phyloP scores from a whole-genome alignment of 1,140 invertebrate species.

The Propsilocerus akamusi region DNA sequence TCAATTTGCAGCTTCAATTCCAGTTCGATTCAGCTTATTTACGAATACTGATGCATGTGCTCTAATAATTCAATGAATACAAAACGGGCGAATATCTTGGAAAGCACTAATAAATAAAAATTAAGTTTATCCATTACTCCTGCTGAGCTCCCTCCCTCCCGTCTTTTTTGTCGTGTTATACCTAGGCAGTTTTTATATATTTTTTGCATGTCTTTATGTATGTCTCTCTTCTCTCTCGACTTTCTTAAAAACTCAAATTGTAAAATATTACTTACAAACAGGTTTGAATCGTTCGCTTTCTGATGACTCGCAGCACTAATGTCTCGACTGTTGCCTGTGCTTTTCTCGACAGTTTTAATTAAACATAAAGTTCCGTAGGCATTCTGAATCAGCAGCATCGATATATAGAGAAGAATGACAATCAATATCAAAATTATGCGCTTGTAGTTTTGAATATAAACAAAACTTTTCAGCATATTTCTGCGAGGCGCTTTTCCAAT shows the following conservation, averaged over 20 bases:
- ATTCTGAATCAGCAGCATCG: not conserved
- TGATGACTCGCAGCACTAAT: not conserved
- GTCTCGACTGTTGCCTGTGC: not conserved
- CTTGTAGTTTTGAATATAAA: not conserved
- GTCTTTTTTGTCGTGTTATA: not conserved
- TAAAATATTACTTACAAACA: not conserved
- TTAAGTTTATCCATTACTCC: not conserved
- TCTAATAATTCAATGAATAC: too few species aligned
- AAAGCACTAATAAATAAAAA: not conserved
- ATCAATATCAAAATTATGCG: not conserved
- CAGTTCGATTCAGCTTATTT: too few species aligned
- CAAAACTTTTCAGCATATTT: not conserved
- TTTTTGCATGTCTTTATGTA: too few species aligned
- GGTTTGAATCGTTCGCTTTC: not conserved
- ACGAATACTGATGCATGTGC: too few species aligned
- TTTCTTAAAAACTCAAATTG: too few species aligned
- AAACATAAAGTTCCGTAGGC: not conserved
- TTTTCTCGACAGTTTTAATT: not conserved
- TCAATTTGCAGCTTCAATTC: too few species aligned
- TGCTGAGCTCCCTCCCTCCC: not conserved
- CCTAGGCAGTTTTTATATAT: too few species aligned
- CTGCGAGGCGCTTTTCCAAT: not conserved
- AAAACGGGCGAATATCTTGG: too few species aligned
- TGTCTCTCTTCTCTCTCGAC: too few species aligned
- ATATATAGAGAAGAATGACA: not conserved